Percentiles rank a stretch among this genome's conserved stretches.
phyloP scores from a whole-genome alignment of 2,113 vertebrate species.

The Amblyornis subalaris region DNA sequence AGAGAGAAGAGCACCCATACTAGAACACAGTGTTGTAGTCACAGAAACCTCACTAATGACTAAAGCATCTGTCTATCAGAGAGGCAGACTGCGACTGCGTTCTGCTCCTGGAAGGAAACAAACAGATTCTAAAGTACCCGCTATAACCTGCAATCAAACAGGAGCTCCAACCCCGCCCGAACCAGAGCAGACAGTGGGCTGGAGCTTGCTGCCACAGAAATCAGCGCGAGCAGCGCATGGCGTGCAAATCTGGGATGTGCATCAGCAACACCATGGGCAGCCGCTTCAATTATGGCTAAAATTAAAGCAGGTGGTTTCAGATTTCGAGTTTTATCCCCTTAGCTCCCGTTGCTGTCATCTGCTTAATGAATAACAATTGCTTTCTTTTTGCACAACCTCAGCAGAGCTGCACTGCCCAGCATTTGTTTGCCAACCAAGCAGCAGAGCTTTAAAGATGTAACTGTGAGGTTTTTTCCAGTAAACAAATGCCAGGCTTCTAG shows the following conservation, averaged over 20 bases:
- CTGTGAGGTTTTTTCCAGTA: neutral
- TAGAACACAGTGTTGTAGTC: conserved; percentile 16
- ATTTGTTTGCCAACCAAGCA: conserved; percentile 39
- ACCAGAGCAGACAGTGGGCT: neutral
- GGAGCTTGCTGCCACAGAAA: neutral
- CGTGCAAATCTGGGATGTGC: neutral
- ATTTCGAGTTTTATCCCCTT: conserved; percentile 48
- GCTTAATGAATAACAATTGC: conserved; percentile 62
- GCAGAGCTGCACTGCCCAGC: conserved; percentile 21
- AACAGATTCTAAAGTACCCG: neutral
- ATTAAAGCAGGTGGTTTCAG: conserved; percentile 64
- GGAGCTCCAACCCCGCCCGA: neutral
- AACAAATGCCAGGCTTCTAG: conserved; percentile 38
- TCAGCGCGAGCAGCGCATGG: neutral
- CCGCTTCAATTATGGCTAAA: conserved; percentile 44
- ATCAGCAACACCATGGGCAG: conserved; percentile 32
- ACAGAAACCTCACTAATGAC: conserved; percentile 48
- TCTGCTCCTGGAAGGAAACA: conserved; percentile 37
- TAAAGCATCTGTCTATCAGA: conserved; percentile 14
- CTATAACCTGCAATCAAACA: neutral
- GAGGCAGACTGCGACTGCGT: neutral
- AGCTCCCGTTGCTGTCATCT: conserved; percentile 53
- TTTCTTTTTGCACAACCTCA: conserved; percentile 49
- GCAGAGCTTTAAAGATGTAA: conserved; percentile 24
- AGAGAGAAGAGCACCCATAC: conserved; percentile 38